A percentile compares a stretch with the other conserved stretches of the same genome.
Evolutionary conservation across 92 coral and sea anemone genomes (phyloP).

Genomic region (Parazoanthus darwini): DNA sequence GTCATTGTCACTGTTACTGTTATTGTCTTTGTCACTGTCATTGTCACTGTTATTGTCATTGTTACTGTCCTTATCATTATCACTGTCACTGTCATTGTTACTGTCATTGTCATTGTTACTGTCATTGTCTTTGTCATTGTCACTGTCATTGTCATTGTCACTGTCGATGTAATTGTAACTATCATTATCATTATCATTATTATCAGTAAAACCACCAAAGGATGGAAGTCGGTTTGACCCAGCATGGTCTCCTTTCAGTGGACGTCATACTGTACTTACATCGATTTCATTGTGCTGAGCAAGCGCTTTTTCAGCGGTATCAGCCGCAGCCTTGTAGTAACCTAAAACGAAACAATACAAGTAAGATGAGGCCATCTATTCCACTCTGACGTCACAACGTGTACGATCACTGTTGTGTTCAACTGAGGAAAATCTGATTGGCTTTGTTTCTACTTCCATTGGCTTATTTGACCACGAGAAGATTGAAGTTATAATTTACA

Average conservation of each 20-base stretch:
- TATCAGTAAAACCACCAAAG: neutral
- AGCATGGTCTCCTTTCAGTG: neutral
- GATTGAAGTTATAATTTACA: no score
- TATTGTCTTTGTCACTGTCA: neutral
- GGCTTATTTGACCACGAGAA: no score
- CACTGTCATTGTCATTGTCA: no score
- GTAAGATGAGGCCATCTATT: no score
- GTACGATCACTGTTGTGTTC: no score
- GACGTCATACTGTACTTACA: constrained; percentile 43
- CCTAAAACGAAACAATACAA: constrained; percentile 44
- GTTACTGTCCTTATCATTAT: no score
- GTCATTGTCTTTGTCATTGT: no score
- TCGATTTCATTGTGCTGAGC: constrained; percentile 88
- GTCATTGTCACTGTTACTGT: neutral
- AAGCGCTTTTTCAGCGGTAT: constrained; percentile 61
- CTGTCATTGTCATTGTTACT: no score
- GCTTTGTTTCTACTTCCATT: no score
- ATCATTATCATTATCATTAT: neutral
- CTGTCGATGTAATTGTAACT: no score
- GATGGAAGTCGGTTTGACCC: neutral
- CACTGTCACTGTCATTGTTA: no score
- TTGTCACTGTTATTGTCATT: no score
- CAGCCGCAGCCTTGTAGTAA: constrained; percentile 88
- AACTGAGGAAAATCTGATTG: neutral
- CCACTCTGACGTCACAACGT: neutral